A percentile compares a stretch with the other conserved stretches of the same genome.
phyloP scores from a whole-genome alignment of 37 sponge, comb jelly and placozoan genomes.

The Mnemiopsis leidyi region DNA sequence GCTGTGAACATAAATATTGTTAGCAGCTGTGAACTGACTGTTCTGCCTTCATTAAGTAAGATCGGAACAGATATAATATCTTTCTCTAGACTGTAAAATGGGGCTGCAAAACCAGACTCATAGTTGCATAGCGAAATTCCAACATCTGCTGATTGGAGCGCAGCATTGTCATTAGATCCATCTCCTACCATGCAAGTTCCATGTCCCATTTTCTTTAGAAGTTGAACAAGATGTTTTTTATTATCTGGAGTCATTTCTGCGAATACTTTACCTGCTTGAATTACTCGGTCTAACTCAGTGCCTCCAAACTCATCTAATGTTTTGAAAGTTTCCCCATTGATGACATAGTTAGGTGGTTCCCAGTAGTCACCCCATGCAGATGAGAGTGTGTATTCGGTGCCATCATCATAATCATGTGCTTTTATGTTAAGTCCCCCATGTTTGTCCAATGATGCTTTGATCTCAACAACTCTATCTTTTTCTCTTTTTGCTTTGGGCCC shows the following conservation, averaged over 20 bases:
- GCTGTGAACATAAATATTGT: slow-evolving; percentile 13
- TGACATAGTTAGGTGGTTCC: background rate
- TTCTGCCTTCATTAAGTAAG: background rate
- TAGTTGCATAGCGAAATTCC: background rate
- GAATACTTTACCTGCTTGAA: slow-evolving; percentile 1
- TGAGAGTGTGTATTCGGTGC: background rate
- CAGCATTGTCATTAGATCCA: background rate
- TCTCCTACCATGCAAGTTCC: slow-evolving; percentile 2
- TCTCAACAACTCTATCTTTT: background rate
- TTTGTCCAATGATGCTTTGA: background rate
- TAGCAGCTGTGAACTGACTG: background rate
- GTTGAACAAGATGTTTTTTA: background rate
- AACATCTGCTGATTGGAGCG: slow-evolving; percentile 19
- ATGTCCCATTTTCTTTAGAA: background rate
- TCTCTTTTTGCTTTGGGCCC: background rate
- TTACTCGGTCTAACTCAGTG: background rate
- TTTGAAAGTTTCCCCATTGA: background rate
- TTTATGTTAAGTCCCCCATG: background rate
- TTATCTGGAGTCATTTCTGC: background rate
- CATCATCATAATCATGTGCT: slow-evolving; percentile 4
- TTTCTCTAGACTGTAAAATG: background rate
- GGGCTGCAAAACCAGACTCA: background rate
- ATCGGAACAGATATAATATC: slow-evolving; percentile 6
- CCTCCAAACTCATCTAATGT: background rate
- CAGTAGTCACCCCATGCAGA: slow-evolving; percentile 21